Evolutionary conservation across 2,888 invertebrate genomes (phyloP).

Genomic region (Amphipoea lucens): DNA sequence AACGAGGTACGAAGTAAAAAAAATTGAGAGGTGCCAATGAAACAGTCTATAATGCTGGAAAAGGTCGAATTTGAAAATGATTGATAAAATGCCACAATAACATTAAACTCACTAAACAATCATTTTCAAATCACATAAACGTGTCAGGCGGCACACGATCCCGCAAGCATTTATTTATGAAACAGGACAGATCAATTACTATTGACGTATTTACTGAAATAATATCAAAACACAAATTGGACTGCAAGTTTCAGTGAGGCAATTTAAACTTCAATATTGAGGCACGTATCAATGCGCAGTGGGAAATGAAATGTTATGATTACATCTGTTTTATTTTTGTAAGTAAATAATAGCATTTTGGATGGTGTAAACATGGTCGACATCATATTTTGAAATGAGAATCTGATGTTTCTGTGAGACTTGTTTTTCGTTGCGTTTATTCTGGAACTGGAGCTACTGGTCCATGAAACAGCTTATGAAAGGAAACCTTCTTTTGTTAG

Average conservation of each 20-base stretch:
- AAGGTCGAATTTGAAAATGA: neutral
- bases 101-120: neutral
- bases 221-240: constrained; percentile 70
- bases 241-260: constrained; percentile 65
- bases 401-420: neutral
- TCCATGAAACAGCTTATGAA: neutral
- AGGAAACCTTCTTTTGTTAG: neutral
- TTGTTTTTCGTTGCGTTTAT: neutral
- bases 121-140: neutral
- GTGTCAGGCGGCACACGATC: neutral
- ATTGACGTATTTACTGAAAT: constrained; percentile 49
- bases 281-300: constrained; percentile 50
- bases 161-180: neutral
- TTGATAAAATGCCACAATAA: neutral
- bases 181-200: constrained; percentile 12
- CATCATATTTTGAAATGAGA: neutral
- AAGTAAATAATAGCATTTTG: constrained; percentile 14
- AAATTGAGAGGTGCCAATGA: neutral
- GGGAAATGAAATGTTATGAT: constrained; percentile 54
- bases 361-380: neutral
- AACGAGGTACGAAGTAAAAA: neutral
- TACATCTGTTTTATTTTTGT: constrained; percentile 32
- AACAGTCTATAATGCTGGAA: neutral
- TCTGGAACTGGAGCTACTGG: neutral
- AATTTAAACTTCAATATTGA: constrained; percentile 74